phyloP scores from a whole-genome alignment of 2,113 vertebrate genomes.

The Laterallus jamaicensis region DNA sequence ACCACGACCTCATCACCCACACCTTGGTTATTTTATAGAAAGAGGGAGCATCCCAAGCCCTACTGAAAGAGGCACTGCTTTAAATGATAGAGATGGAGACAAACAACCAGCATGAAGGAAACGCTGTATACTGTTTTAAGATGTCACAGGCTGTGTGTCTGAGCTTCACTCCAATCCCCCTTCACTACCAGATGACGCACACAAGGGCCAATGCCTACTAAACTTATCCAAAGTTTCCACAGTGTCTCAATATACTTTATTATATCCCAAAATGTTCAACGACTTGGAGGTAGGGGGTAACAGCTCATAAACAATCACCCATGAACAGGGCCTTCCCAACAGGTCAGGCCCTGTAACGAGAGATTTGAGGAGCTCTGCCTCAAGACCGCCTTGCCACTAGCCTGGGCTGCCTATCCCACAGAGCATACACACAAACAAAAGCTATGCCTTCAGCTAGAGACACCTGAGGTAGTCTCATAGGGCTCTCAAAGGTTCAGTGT shows the following conservation, averaged over 20 bases:
- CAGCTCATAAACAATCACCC: not conserved
- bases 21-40: not conserved
- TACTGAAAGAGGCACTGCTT: not conserved
- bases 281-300: not conserved
- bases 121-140: not conserved
- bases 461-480: not conserved
- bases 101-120: not conserved
- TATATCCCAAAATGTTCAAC: not conserved
- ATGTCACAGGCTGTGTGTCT: not conserved
- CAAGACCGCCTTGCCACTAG: not conserved
- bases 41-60: not conserved
- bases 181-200: not conserved
- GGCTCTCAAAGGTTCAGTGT: rapidly evolving
- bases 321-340: not conserved
- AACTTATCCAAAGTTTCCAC: not conserved
- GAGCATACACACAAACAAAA: not conserved
- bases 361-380: not conserved
- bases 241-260: not conserved
- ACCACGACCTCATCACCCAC: not conserved
- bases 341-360: not conserved
- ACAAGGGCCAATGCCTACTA: not conserved
- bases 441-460: not conserved
- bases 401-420: not conserved
- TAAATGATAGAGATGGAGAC: not conserved
- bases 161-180: not conserved